A percentile compares a stretch with the other conserved stretches of the same genome.
These are phyloP conservation scores for Sabatieria punctata DNA, from an alignment of 2,888 invertebrate species.

Conservation along the genomic window DNA sequence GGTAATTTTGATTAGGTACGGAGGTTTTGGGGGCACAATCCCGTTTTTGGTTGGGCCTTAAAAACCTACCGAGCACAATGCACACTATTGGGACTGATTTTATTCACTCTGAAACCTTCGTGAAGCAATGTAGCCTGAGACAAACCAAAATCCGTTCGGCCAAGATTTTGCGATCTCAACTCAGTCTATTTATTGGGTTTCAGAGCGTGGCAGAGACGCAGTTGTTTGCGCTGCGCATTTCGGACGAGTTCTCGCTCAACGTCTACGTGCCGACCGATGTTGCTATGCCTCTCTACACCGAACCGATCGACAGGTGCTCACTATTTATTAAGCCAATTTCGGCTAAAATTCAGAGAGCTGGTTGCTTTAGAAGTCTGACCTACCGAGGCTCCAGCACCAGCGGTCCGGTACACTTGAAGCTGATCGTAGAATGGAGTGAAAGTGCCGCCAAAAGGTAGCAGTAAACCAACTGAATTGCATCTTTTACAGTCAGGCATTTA, in stretches of 20 bases:
- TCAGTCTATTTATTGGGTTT: background rate
- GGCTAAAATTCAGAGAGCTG: background rate
- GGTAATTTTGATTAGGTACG: no score
- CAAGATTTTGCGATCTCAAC: background rate
- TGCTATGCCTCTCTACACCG: slow-evolving; percentile 9
- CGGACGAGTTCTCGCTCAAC: slow-evolving; percentile 1
- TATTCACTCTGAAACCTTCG: no score
- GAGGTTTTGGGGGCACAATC: no score
- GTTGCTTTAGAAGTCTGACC: background rate
- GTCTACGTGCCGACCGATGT: slow-evolving; percentile 2
- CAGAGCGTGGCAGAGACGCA: background rate
- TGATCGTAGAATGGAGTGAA: slow-evolving; percentile 2
- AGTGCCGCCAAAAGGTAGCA: background rate
- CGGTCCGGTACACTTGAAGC: slow-evolving; percentile 3
- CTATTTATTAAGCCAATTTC: background rate
- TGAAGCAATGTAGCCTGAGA: no score
- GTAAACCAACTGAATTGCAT: no score
- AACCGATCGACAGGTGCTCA: slow-evolving; percentile 4
- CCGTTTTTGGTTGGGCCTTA: no score
- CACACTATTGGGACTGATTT: no score
- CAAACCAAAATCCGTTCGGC: no score
- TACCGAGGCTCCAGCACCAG: background rate
- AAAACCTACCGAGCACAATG: no score
- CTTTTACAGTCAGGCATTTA: no score
- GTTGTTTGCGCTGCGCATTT: background rate